A percentile compares a stretch with the other conserved stretches of the same genome.
Conservation (phyloP, 30 jellyfish, hydroid and myxozoan genomes). For the Cassiopea xamachana region DNA sequence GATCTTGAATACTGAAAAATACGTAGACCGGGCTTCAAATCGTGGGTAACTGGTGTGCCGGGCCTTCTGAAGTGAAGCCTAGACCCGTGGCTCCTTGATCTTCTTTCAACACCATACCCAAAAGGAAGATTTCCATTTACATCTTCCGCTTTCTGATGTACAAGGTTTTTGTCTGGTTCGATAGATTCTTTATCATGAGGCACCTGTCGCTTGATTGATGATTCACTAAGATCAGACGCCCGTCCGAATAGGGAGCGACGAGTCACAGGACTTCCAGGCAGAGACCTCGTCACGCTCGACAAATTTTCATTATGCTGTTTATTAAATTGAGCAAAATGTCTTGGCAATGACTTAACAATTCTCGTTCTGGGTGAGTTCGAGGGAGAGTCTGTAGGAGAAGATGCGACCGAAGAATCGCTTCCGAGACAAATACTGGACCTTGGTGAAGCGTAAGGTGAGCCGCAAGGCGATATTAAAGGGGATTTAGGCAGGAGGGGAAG, state of each 20-base stretch:
- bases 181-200: not conserved
- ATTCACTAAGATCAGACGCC: not conserved
- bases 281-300: not conserved
- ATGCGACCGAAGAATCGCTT: conserved; percentile 17
- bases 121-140: not conserved
- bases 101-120: not conserved
- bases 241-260: not conserved
- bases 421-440: not conserved
- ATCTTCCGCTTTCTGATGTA: not conserved
- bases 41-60: conserved; percentile 53
- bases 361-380: conserved; percentile 22
- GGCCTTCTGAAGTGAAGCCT: conserved; percentile 21
- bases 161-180: not conserved
- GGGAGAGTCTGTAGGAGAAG: conserved; percentile 44
- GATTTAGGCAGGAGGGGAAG: conserved; percentile 33
- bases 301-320: not conserved
- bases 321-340: conserved; percentile 14
- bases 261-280: conserved; percentile 49
- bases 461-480: conserved; percentile 17
- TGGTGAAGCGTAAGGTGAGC: conserved; percentile 38
- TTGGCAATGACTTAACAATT: conserved; percentile 4
- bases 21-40: conserved; percentile 25
- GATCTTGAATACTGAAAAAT: conserved; percentile 23
- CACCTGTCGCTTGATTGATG: not conserved
- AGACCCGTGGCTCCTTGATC: not conserved